Conservation (phyloP, 2,113 vertebrate species). For the Trinectes maculatus region DNA sequence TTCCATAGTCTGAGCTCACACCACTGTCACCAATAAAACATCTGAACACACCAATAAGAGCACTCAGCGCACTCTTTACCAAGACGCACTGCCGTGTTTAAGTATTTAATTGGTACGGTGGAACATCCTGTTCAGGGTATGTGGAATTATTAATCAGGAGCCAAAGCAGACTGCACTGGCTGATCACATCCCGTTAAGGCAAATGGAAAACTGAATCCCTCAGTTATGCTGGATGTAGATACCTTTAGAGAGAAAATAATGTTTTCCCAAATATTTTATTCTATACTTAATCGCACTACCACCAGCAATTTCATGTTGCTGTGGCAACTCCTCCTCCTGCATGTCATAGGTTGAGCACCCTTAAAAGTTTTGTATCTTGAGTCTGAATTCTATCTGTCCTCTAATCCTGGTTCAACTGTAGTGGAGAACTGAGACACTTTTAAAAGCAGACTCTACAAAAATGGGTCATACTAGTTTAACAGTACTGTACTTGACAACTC, state of each 20-base stretch:
- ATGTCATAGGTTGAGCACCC: neutral
- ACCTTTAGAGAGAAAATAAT: too few species aligned
- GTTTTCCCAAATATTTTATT: too few species aligned
- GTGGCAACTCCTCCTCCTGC: neutral
- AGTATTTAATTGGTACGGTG: neutral
- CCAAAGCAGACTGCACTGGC: neutral
- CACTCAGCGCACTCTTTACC: neutral
- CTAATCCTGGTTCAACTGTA: neutral
- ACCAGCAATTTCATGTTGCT: neutral
- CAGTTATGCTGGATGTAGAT: neutral
- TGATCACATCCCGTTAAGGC: neutral
- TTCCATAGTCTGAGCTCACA: neutral
- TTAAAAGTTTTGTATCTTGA: neutral
- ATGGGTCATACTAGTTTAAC: neutral
- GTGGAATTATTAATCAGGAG: neutral
- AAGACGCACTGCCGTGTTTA: neutral
- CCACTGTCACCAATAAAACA: constrained; percentile 2
- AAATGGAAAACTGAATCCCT: neutral
- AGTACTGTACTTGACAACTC: neutral
- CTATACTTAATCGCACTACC: too few species aligned
- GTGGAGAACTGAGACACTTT: neutral
- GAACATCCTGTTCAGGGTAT: neutral
- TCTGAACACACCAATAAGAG: neutral
- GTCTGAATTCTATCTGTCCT: neutral
- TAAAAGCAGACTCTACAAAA: constrained; percentile 14